phyloP scores from a whole-genome alignment of 2,797 vertebrate species.

The Squalus acanthias region DNA sequence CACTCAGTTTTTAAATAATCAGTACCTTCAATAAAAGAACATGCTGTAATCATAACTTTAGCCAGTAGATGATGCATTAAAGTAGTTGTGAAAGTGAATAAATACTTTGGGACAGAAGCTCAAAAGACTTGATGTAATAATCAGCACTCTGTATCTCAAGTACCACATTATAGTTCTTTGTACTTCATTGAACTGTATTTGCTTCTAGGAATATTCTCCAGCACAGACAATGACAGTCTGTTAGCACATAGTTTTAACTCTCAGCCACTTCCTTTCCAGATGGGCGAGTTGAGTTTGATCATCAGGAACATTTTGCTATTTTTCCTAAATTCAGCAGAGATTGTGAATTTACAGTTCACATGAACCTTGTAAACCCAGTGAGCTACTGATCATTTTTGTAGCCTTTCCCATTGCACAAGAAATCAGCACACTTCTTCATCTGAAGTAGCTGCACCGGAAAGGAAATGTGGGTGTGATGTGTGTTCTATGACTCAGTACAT shows the following conservation, averaged over 20 bases:
- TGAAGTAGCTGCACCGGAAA: conserved; percentile 5
- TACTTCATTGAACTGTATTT: not conserved
- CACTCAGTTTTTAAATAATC: not conserved
- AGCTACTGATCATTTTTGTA: not conserved
- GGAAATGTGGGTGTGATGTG: not conserved
- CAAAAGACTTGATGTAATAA: not conserved
- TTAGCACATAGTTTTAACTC: not conserved
- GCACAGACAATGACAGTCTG: not conserved
- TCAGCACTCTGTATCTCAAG: not conserved
- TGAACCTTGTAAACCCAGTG: not conserved
- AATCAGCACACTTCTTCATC: not conserved
- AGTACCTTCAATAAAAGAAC: not conserved
- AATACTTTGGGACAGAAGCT: not conserved
- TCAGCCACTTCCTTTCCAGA: not conserved
- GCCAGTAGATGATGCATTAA: not conserved
- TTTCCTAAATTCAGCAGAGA: not conserved
- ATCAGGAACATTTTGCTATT: not conserved
- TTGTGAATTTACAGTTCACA: not conserved
- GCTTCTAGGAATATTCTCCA: not conserved
- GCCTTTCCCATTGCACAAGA: not conserved
- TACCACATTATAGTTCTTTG: not conserved
- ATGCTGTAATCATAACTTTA: not conserved
- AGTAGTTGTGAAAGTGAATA: not conserved
- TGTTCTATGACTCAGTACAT: not conserved
- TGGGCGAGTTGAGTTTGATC: not conserved